Conservation (phyloP, 1,140 invertebrate species). For the Drosophila dunni region DNA sequence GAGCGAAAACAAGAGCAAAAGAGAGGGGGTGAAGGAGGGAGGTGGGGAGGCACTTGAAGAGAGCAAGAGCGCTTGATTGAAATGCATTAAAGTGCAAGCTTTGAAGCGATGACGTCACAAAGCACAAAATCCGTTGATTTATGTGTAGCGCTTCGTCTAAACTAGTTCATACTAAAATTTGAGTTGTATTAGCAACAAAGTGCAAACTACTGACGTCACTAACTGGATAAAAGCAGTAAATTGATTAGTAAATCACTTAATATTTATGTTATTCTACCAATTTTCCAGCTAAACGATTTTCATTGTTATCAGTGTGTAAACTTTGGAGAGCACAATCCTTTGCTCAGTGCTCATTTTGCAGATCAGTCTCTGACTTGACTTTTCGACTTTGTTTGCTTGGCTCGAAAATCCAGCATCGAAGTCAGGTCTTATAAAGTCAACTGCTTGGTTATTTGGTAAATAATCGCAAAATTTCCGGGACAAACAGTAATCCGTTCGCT, state of each 20-base stretch:
- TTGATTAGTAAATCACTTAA: too few relatives aligned
- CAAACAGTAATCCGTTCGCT: constrained; percentile 62
- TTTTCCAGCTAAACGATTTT: background rate
- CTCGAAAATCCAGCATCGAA: constrained; percentile 12
- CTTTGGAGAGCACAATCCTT: background rate
- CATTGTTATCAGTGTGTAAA: background rate
- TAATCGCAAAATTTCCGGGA: constrained; percentile 67
- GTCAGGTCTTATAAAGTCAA: constrained; percentile 55
- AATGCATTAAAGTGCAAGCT: constrained; percentile 10
- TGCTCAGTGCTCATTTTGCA: constrained; percentile 12
- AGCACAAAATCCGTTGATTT: background rate
- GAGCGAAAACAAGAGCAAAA: background rate
- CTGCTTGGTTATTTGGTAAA: constrained; percentile 72
- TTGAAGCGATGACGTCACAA: background rate
- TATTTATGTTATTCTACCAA: too few relatives aligned
- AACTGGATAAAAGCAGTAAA: too few relatives aligned
- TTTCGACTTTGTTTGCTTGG: constrained; percentile 54
- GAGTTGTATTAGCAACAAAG: too few relatives aligned
- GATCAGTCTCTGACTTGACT: constrained; percentile 65
- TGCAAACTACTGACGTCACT: too few relatives aligned
- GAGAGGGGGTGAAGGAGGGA: background rate
- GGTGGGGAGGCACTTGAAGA: background rate
- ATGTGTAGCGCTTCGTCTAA: background rate
- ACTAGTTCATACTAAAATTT: background rate
- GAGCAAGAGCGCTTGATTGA: background rate